Evolutionary conservation across 2,113 vertebrate species (phyloP), one percentile per base, ranked within the genome.

Genomic region (Seriola rivoliana): DNA sequence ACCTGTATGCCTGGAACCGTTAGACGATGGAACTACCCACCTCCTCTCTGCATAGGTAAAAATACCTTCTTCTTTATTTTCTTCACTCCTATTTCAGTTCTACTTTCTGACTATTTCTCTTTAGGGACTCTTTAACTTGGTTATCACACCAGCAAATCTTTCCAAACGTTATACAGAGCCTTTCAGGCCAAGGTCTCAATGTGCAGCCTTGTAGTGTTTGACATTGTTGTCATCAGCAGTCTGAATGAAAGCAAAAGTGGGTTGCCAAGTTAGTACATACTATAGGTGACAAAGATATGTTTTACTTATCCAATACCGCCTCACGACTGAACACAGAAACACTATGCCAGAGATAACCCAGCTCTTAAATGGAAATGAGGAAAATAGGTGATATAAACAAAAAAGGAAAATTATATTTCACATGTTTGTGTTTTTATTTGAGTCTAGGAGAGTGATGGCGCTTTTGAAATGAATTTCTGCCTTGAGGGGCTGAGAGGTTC

Each of bases 1-100:
- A 98, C 97, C 87, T 99, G 98, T 90, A 99, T 99, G 98, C 98
- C 98, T 0, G 98, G 98, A 65, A 98, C 98, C 0, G 97, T 99
- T 54, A 95, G 98, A 23, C 96, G 98, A 71, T 99, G 98, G 98
- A 99, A 99, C 89, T 99, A 97, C 85, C 98, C 98, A 0, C 97
- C 98, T 1, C 98, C 98, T 0, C 97, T 99, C 62, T 99, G 98
- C 85, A 98, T 99, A 0, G 98, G 98, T 99, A 97, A 91, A 81
- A 77, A 69, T 9, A 25, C 16, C 14, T 57, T 64, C 21, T 42
- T 11, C 11, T 62, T 25, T 44, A 25, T 34, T 4, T 46, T 21
- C 16, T 71, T 10, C 58, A 21, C 11, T 34, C 62, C 9, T 54
- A 0, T 70, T 63, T 23, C 23, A 0, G 2, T 38, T 48, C 21